Base-by-base conservation (phyloP, 1,140 invertebrate species). In the Nasonia longicornis region DNA sequence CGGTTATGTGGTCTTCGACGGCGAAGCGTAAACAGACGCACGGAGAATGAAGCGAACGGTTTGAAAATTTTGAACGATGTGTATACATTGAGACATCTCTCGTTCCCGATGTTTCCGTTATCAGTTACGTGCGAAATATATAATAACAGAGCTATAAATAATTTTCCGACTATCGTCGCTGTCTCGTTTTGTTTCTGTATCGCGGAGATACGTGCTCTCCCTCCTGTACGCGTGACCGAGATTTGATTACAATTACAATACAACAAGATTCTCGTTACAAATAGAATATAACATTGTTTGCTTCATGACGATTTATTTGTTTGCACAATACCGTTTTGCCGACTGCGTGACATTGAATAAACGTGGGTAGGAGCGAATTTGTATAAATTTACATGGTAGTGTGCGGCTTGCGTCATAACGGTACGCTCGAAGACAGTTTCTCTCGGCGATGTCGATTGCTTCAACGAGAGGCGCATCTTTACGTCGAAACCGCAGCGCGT, bases 221-320 rank as follows among this genome's bases (percentile, higher is more conserved):
- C 14, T 3, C 45, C 2, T 48, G 14, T 48, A 48, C 45, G 45
- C 14, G 52, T 20, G 52, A 58, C 20, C 20, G 16, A 58, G 6
- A 20, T n/a, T 58, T 16, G 52, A 22, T 22, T 22, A 22, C 22
- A 22, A 22, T 22, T 22, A 22, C 22, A 22, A 22, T 22, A 22
- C 22, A 22, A 22, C 22, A 22, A 22, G 22, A 22, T 58, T 58
- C 16, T 58, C 52, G 52, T 58, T 58, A 58, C 16, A 58, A 20
- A 58, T 58, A 58, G 52, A 58, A 58, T 58, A 58, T 58, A 58
- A 58, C 52, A 58, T 58, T 58, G 14, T n/a, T 58, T 58, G 52
- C 52, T 20, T n/a, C 52, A 20, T 6, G 52, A n/a, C 52, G 16
- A n/a, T 58, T 58, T 58, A 58, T 58, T 58, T 58, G 52, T 58